These are phyloP conservation scores for Zhuqinia jingwanae DNA, from an alignment of 2,888 invertebrate species.

Conservation along the genomic window DNA sequence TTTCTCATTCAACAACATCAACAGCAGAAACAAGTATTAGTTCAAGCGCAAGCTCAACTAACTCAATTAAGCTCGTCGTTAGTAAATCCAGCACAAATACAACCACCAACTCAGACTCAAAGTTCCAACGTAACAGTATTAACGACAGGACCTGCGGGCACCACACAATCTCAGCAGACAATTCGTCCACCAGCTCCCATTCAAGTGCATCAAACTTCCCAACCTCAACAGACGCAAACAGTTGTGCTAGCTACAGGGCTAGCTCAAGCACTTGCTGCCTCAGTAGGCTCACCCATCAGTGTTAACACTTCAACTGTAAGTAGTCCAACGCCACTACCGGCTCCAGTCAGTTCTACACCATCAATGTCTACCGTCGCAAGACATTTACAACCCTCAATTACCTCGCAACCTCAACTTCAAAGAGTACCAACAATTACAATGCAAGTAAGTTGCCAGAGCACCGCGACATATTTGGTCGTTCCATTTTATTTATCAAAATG, in stretches of 20 bases:
- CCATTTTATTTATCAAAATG: too few relatives aligned
- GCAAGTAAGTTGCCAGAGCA: too few relatives aligned
- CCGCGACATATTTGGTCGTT: too few relatives aligned
- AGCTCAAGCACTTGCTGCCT: slow-evolving; percentile 69
- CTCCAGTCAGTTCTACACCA: slow-evolving; percentile 23
- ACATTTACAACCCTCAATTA: slow-evolving; percentile 38
- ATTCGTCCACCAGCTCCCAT: slow-evolving; percentile 41
- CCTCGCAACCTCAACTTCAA: slow-evolving; percentile 8
- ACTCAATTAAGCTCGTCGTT: too few relatives aligned
- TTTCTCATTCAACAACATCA: slow-evolving; percentile 36
- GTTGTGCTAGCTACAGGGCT: slow-evolving; percentile 70
- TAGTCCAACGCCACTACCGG: slow-evolving; percentile 8
- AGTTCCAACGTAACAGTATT: slow-evolving; percentile 55
- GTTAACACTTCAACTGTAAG: slow-evolving; percentile 23
- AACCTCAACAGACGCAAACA: slow-evolving; percentile 55
- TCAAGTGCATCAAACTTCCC: slow-evolving; percentile 50
- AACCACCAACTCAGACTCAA: neutral
- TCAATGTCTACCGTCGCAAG: neutral
- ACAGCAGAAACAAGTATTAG: slow-evolving; percentile 6
- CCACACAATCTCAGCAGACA: slow-evolving; percentile 35
- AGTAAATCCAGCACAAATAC: too few relatives aligned
- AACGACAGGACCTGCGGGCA: slow-evolving; percentile 15
- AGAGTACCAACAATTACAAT: slow-evolving; percentile 47
- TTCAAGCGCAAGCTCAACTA: slow-evolving; percentile 18
- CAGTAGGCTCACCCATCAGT: slow-evolving; percentile 46